A percentile compares a stretch with the other conserved stretches of the same genome.
Conservation (phyloP, 2,113 vertebrate species). For the Megalops atlanticus region DNA sequence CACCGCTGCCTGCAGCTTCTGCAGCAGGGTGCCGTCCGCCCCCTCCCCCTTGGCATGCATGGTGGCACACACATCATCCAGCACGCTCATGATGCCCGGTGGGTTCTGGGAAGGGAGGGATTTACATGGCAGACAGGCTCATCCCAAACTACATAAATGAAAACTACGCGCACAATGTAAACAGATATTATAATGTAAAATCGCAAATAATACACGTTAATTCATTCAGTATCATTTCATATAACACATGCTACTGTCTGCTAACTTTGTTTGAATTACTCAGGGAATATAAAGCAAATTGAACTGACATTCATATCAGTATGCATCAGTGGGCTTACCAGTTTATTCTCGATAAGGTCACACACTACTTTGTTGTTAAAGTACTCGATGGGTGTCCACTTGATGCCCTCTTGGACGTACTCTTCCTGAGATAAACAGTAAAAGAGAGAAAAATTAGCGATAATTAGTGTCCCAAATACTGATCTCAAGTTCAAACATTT, state of each 20-base stretch:
- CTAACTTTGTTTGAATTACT: not conserved
- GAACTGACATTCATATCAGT: not conserved
- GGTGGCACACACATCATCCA: conserved; percentile 96
- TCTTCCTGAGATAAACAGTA: conserved; percentile 77
- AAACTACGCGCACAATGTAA: too few species aligned
- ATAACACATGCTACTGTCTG: not conserved
- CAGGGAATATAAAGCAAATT: not conserved
- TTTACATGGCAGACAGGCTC: too few species aligned
- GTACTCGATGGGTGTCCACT: conserved; percentile 93
- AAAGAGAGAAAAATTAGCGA: not conserved
- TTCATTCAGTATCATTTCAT: too few species aligned
- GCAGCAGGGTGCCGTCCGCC: conserved; percentile 86
- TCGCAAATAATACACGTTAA: too few species aligned
- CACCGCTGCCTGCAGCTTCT: conserved; percentile 90
- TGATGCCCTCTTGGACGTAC: conserved; percentile 95
- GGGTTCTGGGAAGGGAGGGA: conserved; percentile 73
- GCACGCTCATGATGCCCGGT: conserved; percentile 92
- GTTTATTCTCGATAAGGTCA: conserved; percentile 96
- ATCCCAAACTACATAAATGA: too few species aligned
- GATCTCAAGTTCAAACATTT: too few species aligned
- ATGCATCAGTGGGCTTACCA: conserved; percentile 72
- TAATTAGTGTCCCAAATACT: too few species aligned
- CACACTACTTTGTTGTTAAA: conserved; percentile 99
- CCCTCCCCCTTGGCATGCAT: conserved; percentile 94
- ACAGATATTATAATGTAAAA: too few species aligned